Base-by-base conservation (phyloP, 2,113 vertebrate genomes). In the Grantiella picta region DNA sequence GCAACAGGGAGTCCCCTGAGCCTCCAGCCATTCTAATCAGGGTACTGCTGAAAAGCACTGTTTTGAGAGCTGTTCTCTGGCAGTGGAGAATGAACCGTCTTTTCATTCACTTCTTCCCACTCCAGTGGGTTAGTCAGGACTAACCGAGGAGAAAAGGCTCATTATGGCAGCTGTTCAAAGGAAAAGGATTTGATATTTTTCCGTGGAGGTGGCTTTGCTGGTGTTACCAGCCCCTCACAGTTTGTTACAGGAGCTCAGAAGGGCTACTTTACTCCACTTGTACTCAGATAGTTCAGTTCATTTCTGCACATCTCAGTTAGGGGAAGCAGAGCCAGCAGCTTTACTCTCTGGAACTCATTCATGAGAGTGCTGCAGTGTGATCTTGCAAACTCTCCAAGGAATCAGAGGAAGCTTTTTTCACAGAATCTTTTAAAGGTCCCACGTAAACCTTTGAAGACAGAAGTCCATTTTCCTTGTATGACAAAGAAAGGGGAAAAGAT, bases 41-140 rank as follows among this genome's bases (percentile, higher is more conserved):
- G 95, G 87, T 29, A 80, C 57, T 1, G 8, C 84, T 95, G 93
- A 95, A 94, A 90, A 94, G 90, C 14, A 0, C 82, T 35, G 71
- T 23, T 87, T 68, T 28, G 42, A 65, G 93, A 90, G 78, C 92
- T 77, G 82, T 75, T 75, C 88, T 65, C 92, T 95, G 93, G 93
- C 95, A 82, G 0, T 25, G 57, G 17, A 28, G 69, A 86, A 20
- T 52, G 69, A 86, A 96, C 79, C 4, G 0, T 60, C 85, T 82
- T 80, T 91, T 89, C 89, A 95, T 96, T 97, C 94, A 93, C 89
- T 73, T 19, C 79, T 90, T 78, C 92, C 85, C 80, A 56, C 86
- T 73, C 40, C 76, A 78, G 82, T 35, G 82, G 35, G 15, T 78
- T 31, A 21, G 44, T 20, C 68, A 64, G 61, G 72, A 54, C 49